Percentiles rank a stretch among this genome's conserved stretches.
phyloP scores from a whole-genome alignment of 2,113 vertebrate genomes.

The Leptosomus discolor region DNA sequence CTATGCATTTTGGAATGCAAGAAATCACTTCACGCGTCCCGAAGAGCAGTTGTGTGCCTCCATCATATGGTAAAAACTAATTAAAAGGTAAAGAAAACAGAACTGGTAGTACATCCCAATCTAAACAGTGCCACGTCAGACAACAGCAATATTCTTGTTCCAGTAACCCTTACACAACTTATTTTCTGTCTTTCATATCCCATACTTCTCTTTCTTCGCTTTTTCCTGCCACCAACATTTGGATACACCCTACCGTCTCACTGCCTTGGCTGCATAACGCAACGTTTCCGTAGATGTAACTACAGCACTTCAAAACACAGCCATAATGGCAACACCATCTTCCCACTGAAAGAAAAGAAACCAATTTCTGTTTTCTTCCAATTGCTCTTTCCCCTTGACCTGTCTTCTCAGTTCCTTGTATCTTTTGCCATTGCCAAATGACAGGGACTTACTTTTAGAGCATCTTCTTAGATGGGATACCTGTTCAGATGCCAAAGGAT shows the following conservation, averaged over 20 bases:
- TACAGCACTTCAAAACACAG: neutral
- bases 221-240: neutral
- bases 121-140: neutral
- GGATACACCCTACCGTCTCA: neutral
- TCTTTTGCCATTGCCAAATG: neutral
- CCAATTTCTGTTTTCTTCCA: neutral
- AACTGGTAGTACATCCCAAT: neutral
- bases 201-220: neutral
- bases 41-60: neutral
- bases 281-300: neutral
- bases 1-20: neutral
- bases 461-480: neutral
- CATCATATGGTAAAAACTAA: neutral
- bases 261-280: accelerated
- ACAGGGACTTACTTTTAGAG: neutral
- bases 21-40: neutral
- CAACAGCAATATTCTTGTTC: neutral
- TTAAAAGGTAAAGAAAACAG: neutral
- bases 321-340: neutral
- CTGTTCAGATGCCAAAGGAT: neutral
- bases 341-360: neutral
- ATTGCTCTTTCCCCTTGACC: neutral
- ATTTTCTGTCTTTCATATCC: neutral
- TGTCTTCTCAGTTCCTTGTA: neutral
- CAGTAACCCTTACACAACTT: neutral